Evolutionary conservation across 2,113 vertebrate genomes (phyloP), one percentile per base, ranked within the genome.

Genomic region (Brachionichthys hirsutus): DNA sequence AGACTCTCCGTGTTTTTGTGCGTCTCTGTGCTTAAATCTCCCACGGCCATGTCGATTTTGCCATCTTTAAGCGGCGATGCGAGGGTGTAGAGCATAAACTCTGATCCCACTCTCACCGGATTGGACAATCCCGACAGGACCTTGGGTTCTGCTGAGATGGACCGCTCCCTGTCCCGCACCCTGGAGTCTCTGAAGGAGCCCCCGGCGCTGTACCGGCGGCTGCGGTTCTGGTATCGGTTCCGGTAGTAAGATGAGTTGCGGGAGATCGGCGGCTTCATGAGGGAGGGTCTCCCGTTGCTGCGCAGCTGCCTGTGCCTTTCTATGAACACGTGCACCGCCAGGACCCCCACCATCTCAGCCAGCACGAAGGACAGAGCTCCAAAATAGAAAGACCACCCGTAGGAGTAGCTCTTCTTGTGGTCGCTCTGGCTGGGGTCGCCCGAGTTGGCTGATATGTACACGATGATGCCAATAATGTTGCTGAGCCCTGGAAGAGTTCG

Each of bases 331-430:
- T 98, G 97, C 73, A 99, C 97, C 0, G 97, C 95, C 1, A 98
- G 90, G 45, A 98, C 97, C 0, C 97, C 97, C 54, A 98, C 97
- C 73, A 96, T 96, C 89, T 99, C 97, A 0, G 97, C 95, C 40
- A 98, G 93, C 83, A 99, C 94, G 83, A 99, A 99, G 14, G 97
- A 99, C 65, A 98, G 90, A 1, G 97, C 97, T 1, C 97, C 97
- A 0, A 98, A 99, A 72, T 99, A 98, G 83, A 99, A 99, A 59
- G 96, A 98, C 97, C 97, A 99, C 81, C 97, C 97, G 0, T 99
- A 98, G 9, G 96, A 95, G 89, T 99, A 98, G 86, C 96, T 98
- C 80, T 98, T 98, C 87, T 99, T 99, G 77, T 95, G 95, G 88
- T 99, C 96, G 1, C 95, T 95, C 83, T 98, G 96, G 22, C 93